Evolutionary conservation across 2,888 invertebrate species (phyloP), one percentile per base, ranked within the genome.

Genomic region (Endotricha flammealis): DNA sequence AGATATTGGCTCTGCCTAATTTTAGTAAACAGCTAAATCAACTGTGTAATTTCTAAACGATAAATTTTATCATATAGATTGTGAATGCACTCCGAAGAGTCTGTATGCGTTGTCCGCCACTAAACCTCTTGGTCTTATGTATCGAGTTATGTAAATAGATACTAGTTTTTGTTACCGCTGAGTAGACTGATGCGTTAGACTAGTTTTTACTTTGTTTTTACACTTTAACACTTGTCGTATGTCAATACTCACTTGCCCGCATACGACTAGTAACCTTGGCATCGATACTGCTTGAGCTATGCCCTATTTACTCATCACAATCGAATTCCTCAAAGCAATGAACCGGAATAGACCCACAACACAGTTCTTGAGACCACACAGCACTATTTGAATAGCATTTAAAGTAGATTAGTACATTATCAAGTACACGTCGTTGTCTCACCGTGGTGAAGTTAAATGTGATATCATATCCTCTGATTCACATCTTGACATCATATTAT

Each of bases 401-500:
- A 69, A 42, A 41, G 54, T 69, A 71, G 72, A 73, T 77, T 64
- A 72, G 53, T 50, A 54, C 50, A 28, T 28, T 60, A 61, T 53
- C 54, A 54, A 56, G 57, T 47, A 60, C 48, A 71, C 82, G 79
- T 77, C 70, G 59, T 64, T 48, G 46, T 64, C 53, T 58, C 52
- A 53, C 66, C 49, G 53, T 58, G 63, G 62, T 61, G 59, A 64
- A 57, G 50, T 57, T 57, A 48, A 42, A 58, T 77, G 62, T 83
- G 81, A 81, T 79, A 76, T 81, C 80, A 83, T 73, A 65, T 76
- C 73, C 71, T 66, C 68, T 72, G 71, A 77, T 67, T 77, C 74
- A 76, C 58, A 42, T 47, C 46, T 54, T 57, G 55, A 50, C 56
- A 53, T 54, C 52, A 46, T 54, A 52, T 61, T 59, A n/a, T 57